Conservation (phyloP, 2,888 invertebrate genomes). For the Andrena bucephala region DNA sequence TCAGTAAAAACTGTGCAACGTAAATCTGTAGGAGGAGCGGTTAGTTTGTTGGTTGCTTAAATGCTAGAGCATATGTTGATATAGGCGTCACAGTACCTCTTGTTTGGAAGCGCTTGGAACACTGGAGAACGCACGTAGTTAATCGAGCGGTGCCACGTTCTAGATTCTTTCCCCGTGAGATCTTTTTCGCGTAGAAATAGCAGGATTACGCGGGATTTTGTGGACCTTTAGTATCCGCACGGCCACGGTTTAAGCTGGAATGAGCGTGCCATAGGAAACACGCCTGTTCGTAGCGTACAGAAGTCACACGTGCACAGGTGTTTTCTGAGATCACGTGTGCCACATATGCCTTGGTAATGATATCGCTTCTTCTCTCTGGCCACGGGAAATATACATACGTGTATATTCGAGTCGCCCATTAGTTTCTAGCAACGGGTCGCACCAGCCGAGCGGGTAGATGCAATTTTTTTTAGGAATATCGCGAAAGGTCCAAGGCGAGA, state of each 20-base stretch:
- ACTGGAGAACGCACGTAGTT: not conserved
- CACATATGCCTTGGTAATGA: slow-evolving; percentile 69
- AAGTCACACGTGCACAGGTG: slow-evolving; percentile 83
- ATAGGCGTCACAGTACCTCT: not conserved
- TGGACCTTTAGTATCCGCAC: slow-evolving; percentile 55
- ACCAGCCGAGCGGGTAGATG: not conserved
- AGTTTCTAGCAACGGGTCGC: no score
- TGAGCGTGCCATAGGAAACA: slow-evolving; percentile 71
- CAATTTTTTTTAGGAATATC: not conserved
- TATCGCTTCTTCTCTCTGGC: slow-evolving; percentile 27
- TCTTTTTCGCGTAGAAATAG: not conserved
- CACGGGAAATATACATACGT: not conserved
- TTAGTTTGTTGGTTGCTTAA: not conserved
- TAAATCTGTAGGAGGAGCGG: not conserved
- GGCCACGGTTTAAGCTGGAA: slow-evolving; percentile 74
- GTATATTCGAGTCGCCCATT: not conserved
- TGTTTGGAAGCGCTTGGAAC: not conserved
- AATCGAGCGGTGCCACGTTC: not conserved
- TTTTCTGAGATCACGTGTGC: slow-evolving; percentile 82
- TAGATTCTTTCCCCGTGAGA: not conserved
- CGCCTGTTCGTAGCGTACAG: slow-evolving; percentile 57
- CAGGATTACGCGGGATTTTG: not conserved
- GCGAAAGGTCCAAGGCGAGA: not conserved
- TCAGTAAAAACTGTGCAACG: not conserved
- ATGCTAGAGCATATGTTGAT: slow-evolving; percentile 32